Conservation (phyloP, 2,888 invertebrate species). For the Polydrusus cervinus region DNA sequence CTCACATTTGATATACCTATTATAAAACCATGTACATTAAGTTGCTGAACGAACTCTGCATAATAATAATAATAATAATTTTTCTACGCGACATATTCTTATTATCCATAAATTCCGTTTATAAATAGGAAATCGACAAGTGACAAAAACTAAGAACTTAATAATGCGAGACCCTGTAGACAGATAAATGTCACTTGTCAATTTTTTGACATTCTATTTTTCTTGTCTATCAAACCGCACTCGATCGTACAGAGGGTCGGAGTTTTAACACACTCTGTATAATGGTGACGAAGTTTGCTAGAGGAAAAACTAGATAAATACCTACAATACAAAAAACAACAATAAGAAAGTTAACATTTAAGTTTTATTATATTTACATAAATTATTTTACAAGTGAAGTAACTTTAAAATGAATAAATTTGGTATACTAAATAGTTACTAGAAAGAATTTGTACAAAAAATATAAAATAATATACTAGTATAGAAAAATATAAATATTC, state of each 20-base stretch:
- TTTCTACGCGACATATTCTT: slow-evolving; percentile 16
- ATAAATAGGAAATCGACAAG: slow-evolving; percentile 61
- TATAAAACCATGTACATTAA: slow-evolving; percentile 44
- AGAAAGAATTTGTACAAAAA: slow-evolving; percentile 24
- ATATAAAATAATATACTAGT: slow-evolving; percentile 21
- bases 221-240: slow-evolving; percentile 29
- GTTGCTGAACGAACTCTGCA: slow-evolving; percentile 15
- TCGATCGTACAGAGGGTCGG: slow-evolving; percentile 3
- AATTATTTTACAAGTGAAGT: slow-evolving; percentile 57
- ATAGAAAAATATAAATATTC: slow-evolving; percentile 22
- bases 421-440: slow-evolving; percentile 8
- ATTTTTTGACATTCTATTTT: slow-evolving; percentile 53
- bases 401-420: slow-evolving; percentile 54
- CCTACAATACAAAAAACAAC: slow-evolving; percentile 38
- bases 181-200: slow-evolving; percentile 69
- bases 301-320: slow-evolving; percentile 21
- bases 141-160: slow-evolving; percentile 70
- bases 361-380: slow-evolving; percentile 56
- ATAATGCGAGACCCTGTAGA: slow-evolving; percentile 72
- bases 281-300: slow-evolving; percentile 14
- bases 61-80: background rate
- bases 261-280: slow-evolving; percentile 6
- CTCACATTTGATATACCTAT: slow-evolving; percentile 26
- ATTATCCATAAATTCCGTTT: slow-evolving; percentile 23
- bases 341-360: slow-evolving; percentile 11